These are phyloP conservation scores for Bubo blakistoni DNA, from an alignment of 2,113 vertebrate genomes.

Conservation along the genomic window DNA sequence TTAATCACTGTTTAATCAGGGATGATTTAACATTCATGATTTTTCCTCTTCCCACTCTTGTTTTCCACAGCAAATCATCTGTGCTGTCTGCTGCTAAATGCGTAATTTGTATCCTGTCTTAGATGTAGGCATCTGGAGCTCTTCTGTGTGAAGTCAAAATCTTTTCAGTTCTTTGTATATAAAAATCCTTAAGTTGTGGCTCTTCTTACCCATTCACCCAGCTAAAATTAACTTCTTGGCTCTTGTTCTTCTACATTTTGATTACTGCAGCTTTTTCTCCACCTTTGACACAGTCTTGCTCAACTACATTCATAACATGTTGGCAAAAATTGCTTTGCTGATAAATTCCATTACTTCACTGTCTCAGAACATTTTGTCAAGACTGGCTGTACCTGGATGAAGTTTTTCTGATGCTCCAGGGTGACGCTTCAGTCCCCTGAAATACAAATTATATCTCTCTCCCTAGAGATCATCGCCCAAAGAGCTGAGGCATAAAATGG, in stretches of 20 bases:
- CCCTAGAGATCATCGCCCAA: neutral
- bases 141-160: neutral
- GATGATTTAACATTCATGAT: neutral
- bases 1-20: neutral
- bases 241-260: neutral
- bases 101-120: neutral
- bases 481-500: neutral
- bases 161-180: neutral
- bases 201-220: neutral
- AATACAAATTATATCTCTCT: neutral
- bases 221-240: slow-evolving; percentile 13
- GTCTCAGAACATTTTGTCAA: neutral
- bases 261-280: slow-evolving; percentile 23
- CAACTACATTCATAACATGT: neutral
- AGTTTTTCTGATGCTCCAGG: neutral
- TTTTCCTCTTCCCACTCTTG: neutral
- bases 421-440: neutral
- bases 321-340: neutral
- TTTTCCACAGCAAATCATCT: neutral
- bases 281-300: slow-evolving; percentile 49
- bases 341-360: neutral
- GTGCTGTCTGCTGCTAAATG: neutral
- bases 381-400: neutral
- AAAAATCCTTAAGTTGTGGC: neutral
- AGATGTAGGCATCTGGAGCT: neutral